These are phyloP conservation scores for Melozone crissalis DNA, from an alignment of 2,113 vertebrate genomes.

Conservation along the genomic window DNA sequence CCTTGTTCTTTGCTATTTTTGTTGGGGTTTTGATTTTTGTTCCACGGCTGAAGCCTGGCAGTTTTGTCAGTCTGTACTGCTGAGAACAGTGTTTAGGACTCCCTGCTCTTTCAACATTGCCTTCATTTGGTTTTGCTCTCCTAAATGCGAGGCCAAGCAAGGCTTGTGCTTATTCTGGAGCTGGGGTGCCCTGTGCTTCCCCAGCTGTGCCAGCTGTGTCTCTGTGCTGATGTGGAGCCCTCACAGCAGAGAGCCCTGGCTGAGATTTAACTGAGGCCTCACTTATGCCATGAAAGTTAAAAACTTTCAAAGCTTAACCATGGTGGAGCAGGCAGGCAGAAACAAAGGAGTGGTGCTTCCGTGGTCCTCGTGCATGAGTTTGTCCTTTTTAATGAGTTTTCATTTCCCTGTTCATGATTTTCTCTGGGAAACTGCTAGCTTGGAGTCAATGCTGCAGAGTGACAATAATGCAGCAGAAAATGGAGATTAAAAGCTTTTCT, in stretches of 20 bases:
- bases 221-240: accelerated
- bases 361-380: accelerated
- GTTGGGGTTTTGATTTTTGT: neutral
- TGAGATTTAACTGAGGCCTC: neutral
- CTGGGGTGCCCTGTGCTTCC: neutral
- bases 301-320: neutral
- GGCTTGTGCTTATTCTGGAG: neutral
- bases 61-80: neutral
- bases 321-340: accelerated
- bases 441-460: neutral
- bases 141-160: neutral
- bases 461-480: neutral
- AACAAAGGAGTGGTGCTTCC: neutral
- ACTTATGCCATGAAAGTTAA: neutral
- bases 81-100: neutral
- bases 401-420: neutral
- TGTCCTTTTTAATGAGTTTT: neutral
- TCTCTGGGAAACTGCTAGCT: neutral
- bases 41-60: neutral
- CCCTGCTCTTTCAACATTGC: neutral
- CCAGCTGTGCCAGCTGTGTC: neutral
- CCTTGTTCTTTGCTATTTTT: neutral
- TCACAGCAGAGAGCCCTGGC: neutral
- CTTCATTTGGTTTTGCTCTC: accelerated
- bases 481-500: neutral